Evolutionary conservation across 2,113 vertebrate species (phyloP).

Genomic region (Centrocercus urophasianus): DNA sequence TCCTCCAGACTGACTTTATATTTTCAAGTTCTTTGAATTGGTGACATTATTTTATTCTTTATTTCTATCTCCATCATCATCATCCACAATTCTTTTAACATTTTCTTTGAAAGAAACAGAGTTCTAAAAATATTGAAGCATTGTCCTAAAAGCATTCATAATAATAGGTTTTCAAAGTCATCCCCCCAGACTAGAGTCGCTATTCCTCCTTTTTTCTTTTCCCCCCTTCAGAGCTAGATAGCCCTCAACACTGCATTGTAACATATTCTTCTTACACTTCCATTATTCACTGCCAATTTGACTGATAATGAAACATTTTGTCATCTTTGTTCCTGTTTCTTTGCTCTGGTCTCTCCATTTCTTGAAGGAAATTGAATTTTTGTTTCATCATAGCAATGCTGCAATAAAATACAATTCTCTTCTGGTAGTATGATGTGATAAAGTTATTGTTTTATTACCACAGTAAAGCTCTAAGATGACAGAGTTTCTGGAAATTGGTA

Average conservation of each 20-base stretch:
- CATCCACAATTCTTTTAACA: neutral
- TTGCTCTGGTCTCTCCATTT: neutral
- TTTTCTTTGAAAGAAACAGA: neutral
- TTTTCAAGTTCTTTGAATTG: constrained; percentile 18
- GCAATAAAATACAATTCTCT: neutral
- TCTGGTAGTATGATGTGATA: neutral
- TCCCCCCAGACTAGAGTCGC: neutral
- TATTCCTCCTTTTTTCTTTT: neutral
- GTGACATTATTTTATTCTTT: neutral
- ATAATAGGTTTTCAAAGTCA: neutral
- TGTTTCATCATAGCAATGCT: neutral
- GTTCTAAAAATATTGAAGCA: neutral
- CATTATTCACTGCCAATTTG: neutral
- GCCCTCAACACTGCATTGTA: neutral
- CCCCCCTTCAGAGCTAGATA: neutral
- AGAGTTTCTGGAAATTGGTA: neutral
- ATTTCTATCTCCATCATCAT: neutral
- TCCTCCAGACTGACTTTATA: neutral
- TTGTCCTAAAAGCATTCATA: neutral
- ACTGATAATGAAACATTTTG: neutral
- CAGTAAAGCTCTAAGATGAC: neutral
- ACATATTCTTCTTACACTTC: neutral
- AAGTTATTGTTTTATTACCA: neutral
- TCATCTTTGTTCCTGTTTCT: neutral
- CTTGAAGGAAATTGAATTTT: neutral